These are phyloP conservation scores for Macrophya alboannulata DNA, from an alignment of 2,888 invertebrate species.

Conservation along the genomic window DNA sequence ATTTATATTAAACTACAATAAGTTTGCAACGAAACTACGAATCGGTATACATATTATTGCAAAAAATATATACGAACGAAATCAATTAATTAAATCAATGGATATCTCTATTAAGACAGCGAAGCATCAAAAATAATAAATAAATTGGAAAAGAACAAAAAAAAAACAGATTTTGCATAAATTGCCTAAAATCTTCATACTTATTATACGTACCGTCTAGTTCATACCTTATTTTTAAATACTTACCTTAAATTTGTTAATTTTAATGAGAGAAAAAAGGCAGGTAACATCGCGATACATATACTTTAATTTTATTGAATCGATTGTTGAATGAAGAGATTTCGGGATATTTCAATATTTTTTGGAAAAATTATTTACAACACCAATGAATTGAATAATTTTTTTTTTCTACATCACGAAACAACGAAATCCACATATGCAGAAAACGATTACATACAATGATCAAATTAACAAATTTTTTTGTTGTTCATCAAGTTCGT, in stretches of 20 bases:
- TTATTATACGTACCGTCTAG: background rate
- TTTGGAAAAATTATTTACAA: no score
- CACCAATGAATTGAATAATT: no score
- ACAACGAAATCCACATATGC: background rate
- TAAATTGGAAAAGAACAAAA: background rate
- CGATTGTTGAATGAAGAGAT: background rate
- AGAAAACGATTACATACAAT: background rate
- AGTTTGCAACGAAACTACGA: background rate
- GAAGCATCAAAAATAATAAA: background rate
- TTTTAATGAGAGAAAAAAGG: background rate
- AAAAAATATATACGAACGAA: background rate
- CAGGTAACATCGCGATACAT: background rate
- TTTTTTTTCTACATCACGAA: no score
- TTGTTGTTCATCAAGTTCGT: background rate
- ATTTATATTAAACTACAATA: background rate
- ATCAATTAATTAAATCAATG: background rate
- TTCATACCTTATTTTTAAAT: background rate
- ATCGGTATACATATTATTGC: background rate
- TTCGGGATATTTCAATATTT: background rate
- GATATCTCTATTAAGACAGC: background rate
- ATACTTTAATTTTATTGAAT: background rate
- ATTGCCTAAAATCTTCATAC: constrained; percentile 3
- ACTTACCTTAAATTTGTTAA: background rate
- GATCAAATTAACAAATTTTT: background rate
- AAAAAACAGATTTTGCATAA: background rate